Base-by-base conservation (phyloP, 2,113 vertebrate genomes). In the Capreolus pygargus region DNA sequence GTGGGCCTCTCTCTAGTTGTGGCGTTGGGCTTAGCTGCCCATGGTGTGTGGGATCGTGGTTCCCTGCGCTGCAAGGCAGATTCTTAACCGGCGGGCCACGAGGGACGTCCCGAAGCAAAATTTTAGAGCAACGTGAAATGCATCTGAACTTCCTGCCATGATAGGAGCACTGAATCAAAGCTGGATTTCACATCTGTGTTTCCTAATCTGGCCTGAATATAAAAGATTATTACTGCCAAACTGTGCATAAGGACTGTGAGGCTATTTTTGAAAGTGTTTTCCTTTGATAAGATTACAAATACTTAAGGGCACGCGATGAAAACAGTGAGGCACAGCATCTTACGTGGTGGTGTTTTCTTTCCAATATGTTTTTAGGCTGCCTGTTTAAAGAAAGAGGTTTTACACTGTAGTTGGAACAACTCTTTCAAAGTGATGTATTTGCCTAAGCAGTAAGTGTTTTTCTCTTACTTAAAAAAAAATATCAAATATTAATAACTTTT, bases 261-360 rank as follows among this genome's bases (percentile, higher is more conserved):
- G 12, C 36, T 94, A 90, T n/a, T 84, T 92, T 57, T 89, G 57
- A 67, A 97, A 95, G 54, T 43, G 45, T 58, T 94, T 96, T 87
- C 74, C 85, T 87, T 55, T 97, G 67, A 60, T 92, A 90, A 81
- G 79, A 25, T 45, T 45, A n/a, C n/a, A 92, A 25, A 94, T 93
- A 54, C 17, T 86, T 86, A 84, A 85, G 64, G 43, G 28, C 36
- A 5, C 7, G 2, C 36, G 47, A 57, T 64, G 70, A 47, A 82
- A 93, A 89, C 28, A n/a, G 25, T 1, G 47, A 58, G 84, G 50
- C 23, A n/a, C 23, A 28, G 2, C 4, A 7, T 85, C 70, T 87
- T 84, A 67, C 70, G 95, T 93, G 74, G 28, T 70, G 27, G 17
- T 92, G 13, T 70, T 94, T 93, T 79, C 28, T 36, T 97, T 57